These are phyloP conservation scores for Heliconius himera DNA, from an alignment of 1,140 invertebrate genomes.

Conservation along the genomic window DNA sequence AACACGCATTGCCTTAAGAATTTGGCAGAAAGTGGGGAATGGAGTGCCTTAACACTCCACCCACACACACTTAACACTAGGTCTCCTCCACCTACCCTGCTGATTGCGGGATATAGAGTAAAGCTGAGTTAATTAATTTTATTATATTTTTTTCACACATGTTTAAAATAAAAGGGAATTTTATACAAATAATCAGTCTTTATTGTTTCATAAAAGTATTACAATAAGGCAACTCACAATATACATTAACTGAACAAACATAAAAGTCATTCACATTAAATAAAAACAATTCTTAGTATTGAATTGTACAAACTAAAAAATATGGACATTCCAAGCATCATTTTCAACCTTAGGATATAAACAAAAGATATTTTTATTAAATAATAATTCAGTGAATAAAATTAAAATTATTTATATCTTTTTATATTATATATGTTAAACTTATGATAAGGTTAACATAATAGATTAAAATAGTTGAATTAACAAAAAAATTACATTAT, in stretches of 20 bases:
- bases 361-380: background rate
- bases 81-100: too few species aligned
- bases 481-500: too few species aligned
- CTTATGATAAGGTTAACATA: background rate
- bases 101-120: too few species aligned
- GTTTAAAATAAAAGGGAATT: background rate
- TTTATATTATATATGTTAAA: background rate
- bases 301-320: background rate
- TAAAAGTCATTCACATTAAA: background rate
- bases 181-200: constrained; percentile 46
- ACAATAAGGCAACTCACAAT: background rate
- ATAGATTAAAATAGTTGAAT: too few species aligned
- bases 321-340: background rate
- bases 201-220: constrained; percentile 34
- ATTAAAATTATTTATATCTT: background rate
- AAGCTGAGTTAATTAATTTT: too few species aligned
- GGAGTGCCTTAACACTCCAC: too few species aligned
- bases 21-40: too few species aligned
- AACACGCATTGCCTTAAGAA: too few species aligned
- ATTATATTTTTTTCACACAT: background rate
- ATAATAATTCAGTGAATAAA: background rate
- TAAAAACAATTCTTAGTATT: constrained; percentile 2
- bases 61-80: too few species aligned
- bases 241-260: constrained; percentile 5
- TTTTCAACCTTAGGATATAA: background rate